Evolutionary conservation across 2,888 invertebrate species (phyloP), one percentile per base, ranked within the genome.

Genomic region (Hartigia nigra): DNA sequence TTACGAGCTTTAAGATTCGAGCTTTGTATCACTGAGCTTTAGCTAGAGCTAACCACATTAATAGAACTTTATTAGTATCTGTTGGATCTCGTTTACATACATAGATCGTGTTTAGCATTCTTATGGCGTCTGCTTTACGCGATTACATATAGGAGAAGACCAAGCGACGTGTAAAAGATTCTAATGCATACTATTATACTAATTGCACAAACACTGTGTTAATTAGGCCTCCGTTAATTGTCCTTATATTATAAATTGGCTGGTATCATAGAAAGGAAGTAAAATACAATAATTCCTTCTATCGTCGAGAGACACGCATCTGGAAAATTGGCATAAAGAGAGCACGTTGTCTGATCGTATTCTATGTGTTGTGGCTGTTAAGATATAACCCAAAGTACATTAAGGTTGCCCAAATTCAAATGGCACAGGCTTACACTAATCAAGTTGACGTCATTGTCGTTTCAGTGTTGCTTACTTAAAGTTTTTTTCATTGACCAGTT

Each of bases 261-360:
- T 55, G 23, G 23, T 9, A 23, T 9, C 55, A 23, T 23, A 55
- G 23, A 23, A 55, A 55, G 55, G 23, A 55, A 55, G 2, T 2
- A 55, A 55, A 55, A 55, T 55, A 9, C 55, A 23, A 23, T 55
- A 2, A 2, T 76, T 82, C 81, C 82, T 81, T 81, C 75, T 80
- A 76, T 81, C 78, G 83, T 82, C 80, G 80, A 55, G 55, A 23
- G 55, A 55, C 55, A 55, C 9, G 55, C 55, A 23, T 55, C 14
- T 55, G 55, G 2, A 55, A 55, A 55, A 55, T 55, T 55, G 55
- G 55, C 55, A 55, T 9, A 55, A 23, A 23, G 31, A 70, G n/a
- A 81, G 83, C 83, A 83, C 83, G 83, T 82, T 82, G 77, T 81
- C 78, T 82, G 78, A 69, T 77, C 79, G 78, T 80, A 72, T 72